phyloP scores from a whole-genome alignment of 1,140 invertebrate genomes.

The Argopecten irradians region DNA sequence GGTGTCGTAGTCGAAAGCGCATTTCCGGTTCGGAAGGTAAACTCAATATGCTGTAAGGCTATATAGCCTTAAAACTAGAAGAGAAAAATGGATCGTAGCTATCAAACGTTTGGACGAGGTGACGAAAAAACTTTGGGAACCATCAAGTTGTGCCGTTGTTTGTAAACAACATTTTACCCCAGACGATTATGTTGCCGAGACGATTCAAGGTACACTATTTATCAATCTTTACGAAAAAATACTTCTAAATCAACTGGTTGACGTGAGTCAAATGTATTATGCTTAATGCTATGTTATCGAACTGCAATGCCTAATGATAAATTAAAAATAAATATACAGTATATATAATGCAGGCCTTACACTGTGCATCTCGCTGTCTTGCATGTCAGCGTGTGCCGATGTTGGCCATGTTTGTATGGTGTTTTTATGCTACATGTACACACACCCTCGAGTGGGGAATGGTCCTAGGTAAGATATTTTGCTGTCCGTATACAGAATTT shows the following conservation, averaged over 20 bases:
- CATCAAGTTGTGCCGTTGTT: conserved; percentile 25
- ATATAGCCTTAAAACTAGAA: too few species aligned
- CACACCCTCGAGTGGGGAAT: too few species aligned
- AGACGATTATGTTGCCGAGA: neutral
- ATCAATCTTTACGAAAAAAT: conserved; percentile 1
- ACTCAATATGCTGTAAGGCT: too few species aligned
- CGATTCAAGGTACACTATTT: neutral
- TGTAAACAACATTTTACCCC: conserved; percentile 33
- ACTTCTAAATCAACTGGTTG: neutral
- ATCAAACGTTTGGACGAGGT: conserved; percentile 25
- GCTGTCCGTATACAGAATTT: too few species aligned
- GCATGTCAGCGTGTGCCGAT: too few species aligned
- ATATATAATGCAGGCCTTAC: neutral
- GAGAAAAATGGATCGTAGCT: conserved; percentile 33
- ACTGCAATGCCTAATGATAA: neutral
- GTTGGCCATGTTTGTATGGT: too few species aligned
- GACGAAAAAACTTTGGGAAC: conserved; percentile 37
- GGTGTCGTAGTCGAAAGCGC: too few species aligned
- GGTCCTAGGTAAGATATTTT: too few species aligned
- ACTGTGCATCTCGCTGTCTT: neutral
- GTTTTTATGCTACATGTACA: too few species aligned
- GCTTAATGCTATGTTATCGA: neutral
- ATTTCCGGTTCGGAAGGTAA: too few species aligned
- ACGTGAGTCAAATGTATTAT: too few species aligned
- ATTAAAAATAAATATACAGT: neutral